Evolutionary conservation across 2,797 vertebrate species (phyloP).

Genomic region (Fundulus diaphanus): DNA sequence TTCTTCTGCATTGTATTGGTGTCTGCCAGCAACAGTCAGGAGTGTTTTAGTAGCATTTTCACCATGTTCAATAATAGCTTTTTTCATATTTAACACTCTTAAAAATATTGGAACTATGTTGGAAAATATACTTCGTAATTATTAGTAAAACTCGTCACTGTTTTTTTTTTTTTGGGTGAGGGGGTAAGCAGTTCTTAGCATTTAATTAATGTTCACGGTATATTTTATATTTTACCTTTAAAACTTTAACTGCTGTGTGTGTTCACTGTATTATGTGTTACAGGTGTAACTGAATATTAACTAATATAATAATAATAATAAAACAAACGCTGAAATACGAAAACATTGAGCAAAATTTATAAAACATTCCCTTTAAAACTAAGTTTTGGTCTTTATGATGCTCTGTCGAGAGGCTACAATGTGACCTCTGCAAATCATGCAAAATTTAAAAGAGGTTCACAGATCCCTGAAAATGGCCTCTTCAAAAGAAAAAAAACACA

Average conservation of each 20-base stretch:
- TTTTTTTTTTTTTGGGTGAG: constrained; percentile 27
- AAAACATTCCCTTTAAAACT: background rate
- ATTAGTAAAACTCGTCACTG: constrained; percentile 13
- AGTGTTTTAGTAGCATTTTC: constrained; percentile 37
- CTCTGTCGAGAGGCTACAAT: background rate
- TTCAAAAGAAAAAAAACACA: background rate
- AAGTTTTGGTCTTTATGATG: background rate
- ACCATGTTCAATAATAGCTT: constrained; percentile 34
- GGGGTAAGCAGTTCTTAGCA: background rate
- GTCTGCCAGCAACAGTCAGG: constrained; percentile 47
- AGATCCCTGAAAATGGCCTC: background rate
- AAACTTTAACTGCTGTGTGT: background rate
- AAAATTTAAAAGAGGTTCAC: background rate
- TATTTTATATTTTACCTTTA: background rate
- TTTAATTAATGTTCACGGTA: background rate
- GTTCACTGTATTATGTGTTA: background rate
- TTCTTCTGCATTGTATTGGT: constrained; percentile 49
- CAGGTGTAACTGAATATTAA: background rate
- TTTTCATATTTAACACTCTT: constrained; percentile 24
- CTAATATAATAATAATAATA: background rate
- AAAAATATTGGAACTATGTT: constrained; percentile 12
- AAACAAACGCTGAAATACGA: background rate
- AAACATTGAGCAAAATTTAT: background rate
- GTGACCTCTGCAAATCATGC: background rate
- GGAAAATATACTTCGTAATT: constrained; percentile 15